A percentile compares a stretch with the other conserved stretches of the same genome.
These are phyloP conservation scores for Cheilosia vulpina DNA, from an alignment of 2,888 invertebrate genomes.

Conservation along the genomic window DNA sequence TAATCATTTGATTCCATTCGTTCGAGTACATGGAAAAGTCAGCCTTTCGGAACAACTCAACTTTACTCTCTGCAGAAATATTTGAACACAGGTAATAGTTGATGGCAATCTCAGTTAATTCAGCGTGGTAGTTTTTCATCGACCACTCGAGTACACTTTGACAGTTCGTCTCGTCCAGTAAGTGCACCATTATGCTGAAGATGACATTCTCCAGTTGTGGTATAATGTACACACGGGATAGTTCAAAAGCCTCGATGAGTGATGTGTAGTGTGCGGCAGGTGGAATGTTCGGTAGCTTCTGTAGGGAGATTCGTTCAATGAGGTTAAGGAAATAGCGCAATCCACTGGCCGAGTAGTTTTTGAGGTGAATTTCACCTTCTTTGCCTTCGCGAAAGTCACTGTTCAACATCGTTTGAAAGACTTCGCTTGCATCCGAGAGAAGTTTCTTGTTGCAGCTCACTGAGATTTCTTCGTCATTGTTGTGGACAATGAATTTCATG, in stretches of 20 bases:
- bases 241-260: slow-evolving; percentile 82
- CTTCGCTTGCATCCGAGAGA: slow-evolving; percentile 82
- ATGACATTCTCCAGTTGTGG: slow-evolving; percentile 80
- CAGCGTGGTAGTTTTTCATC: slow-evolving; percentile 82
- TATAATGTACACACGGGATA: slow-evolving; percentile 83
- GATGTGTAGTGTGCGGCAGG: slow-evolving; percentile 79
- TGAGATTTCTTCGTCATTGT: slow-evolving; percentile 55
- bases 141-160: slow-evolving; percentile 82
- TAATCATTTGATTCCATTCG: slow-evolving; percentile 83
- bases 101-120: slow-evolving; percentile 82
- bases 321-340: slow-evolving; percentile 82
- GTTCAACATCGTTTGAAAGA: slow-evolving; percentile 83
- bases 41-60: slow-evolving; percentile 81
- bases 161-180: slow-evolving; percentile 80
- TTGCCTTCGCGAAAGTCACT: slow-evolving; percentile 82
- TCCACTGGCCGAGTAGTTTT: slow-evolving; percentile 80
- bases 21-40: slow-evolving; percentile 81
- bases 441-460: slow-evolving; percentile 80
- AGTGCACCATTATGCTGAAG: slow-evolving; percentile 79
- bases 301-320: slow-evolving; percentile 78
- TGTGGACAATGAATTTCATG: slow-evolving; percentile 81
- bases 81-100: slow-evolving; percentile 82
- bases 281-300: slow-evolving; percentile 77
- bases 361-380: slow-evolving; percentile 82
- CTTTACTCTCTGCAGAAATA: slow-evolving; percentile 79